Conservation (phyloP, 2,113 vertebrate species). For the Tricholaema leucomelas region DNA sequence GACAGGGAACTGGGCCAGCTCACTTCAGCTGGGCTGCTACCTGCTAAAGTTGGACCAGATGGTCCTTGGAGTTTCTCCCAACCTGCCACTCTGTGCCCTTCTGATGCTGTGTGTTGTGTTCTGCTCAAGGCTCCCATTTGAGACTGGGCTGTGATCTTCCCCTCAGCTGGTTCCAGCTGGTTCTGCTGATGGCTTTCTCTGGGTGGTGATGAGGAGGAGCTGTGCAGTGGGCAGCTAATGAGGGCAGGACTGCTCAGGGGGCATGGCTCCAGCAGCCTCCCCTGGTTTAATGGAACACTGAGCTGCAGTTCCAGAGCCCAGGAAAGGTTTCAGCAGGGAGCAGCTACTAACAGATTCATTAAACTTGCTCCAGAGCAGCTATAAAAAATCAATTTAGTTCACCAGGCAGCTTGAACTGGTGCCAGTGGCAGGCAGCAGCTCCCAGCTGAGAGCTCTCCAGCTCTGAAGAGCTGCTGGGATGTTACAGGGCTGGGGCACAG, state of each 20-base stretch:
- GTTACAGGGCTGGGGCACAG: not conserved
- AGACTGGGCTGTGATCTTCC: not conserved
- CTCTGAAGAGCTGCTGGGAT: not conserved
- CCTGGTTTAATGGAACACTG: not conserved
- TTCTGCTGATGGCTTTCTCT: not conserved
- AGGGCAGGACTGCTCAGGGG: not conserved
- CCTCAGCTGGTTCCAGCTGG: accelerated
- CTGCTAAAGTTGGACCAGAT: too few relatives aligned
- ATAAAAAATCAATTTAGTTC: conserved; percentile 89
- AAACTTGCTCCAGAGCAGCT: conserved; percentile 80
- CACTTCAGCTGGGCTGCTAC: too few relatives aligned
- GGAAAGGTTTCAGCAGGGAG: conserved; percentile 72
- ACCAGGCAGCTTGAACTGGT: conserved; percentile 76
- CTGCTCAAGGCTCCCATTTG: not conserved
- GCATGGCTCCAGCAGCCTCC: conserved; percentile 51
- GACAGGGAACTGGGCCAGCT: too few relatives aligned
- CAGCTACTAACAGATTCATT: conserved; percentile 85
- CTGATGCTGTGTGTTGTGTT: too few relatives aligned
- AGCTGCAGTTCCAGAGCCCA: conserved; percentile 45
- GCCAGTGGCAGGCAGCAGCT: conserved; percentile 72
- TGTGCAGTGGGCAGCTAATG: conserved; percentile 23
- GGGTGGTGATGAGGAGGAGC: not conserved
- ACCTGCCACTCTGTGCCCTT: too few relatives aligned
- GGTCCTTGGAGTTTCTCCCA: too few relatives aligned
- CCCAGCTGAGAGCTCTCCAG: conserved; percentile 51